Base-by-base conservation (phyloP, 2,888 invertebrate species). In the Drosophila phalerata region DNA sequence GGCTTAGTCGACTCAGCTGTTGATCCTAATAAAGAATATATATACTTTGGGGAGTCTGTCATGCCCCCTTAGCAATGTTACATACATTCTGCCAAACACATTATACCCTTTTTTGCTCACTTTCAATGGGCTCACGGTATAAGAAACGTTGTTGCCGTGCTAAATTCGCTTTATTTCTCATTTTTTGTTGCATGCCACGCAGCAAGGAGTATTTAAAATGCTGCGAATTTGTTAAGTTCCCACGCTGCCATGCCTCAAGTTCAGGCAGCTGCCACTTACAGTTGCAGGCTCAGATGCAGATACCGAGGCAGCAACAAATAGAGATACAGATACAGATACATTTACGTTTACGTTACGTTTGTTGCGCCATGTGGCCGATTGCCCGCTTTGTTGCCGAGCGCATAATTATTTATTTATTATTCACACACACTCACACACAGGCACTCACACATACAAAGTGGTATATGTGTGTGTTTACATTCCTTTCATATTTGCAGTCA, bases 171-270 rank as follows among this genome's bases (percentile, higher is more conserved):
- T 37, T 38, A 25, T 19, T 3, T 37, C 15, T 25, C 22, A 25
- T 34, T 15, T 38, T 40, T 3, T 43, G n/a, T n/a, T n/a, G n/a
- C 15, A 28, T 42, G n/a, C n/a, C 53, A 55, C 42, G 55, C 62
- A 40, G 62, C 69, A 62, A 62, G 75, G 77, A 80, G 43, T 65
- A 72, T 67, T 71, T 65, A 62, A 68, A 66, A 60, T 60, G 66
- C 49, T 53, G 63, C 17, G 22, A 79, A 22, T 65, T 66, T 40
- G 45, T 66, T 48, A 78, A 69, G 56, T 90, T 85, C 85, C 85
- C 85, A 86, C 85, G 90, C 90, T 76, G 75, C 68, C 65, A 67
- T 34, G 47, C 53, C 71, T 62, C 74, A 88, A 77, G 77, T 74
- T 77, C 78, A 73, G 52, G 58, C 87, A 81, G 81, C 87, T 75